phyloP scores from a whole-genome alignment of 2,888 invertebrate species.

The Molanna angustata region DNA sequence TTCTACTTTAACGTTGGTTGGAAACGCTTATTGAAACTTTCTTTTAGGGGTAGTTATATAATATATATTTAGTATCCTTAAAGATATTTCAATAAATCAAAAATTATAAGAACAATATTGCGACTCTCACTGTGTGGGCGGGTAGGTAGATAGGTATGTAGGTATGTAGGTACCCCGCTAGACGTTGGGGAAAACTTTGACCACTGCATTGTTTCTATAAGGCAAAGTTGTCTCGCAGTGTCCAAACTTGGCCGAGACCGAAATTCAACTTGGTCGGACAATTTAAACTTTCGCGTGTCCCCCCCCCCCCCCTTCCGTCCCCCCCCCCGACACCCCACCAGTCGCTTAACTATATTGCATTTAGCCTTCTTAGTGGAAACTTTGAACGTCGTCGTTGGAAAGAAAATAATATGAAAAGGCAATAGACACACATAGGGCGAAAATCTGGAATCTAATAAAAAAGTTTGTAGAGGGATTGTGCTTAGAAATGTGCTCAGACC shows the following conservation, averaged over 20 bases:
- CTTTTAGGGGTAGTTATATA: too few species aligned
- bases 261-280: conserved; percentile 22
- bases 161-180: too few species aligned
- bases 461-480: too few species aligned
- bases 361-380: conserved; percentile 30
- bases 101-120: conserved; percentile 4
- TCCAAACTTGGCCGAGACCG: conserved; percentile 12
- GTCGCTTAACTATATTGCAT: conserved; percentile 31
- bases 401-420: too few species aligned
- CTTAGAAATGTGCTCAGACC: too few species aligned
- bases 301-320: too few species aligned
- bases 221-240: conserved; percentile 6
- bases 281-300: conserved; percentile 29
- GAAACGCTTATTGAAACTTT: too few species aligned
- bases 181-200: conserved; percentile 17
- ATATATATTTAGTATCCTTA: too few species aligned
- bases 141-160: too few species aligned
- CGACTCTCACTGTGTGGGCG: too few species aligned
- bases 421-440: too few species aligned
- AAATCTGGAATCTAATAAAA: conserved; percentile 33
- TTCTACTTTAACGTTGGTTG: too few species aligned
- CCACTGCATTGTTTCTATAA: conserved; percentile 18
- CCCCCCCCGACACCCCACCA: conserved; percentile 8
- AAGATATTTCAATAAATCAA: conserved; percentile 4
- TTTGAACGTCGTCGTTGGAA: conserved; percentile 25